Evolutionary conservation across 2,797 vertebrate genomes (phyloP).

Genomic region (Loriculus beryllinus): DNA sequence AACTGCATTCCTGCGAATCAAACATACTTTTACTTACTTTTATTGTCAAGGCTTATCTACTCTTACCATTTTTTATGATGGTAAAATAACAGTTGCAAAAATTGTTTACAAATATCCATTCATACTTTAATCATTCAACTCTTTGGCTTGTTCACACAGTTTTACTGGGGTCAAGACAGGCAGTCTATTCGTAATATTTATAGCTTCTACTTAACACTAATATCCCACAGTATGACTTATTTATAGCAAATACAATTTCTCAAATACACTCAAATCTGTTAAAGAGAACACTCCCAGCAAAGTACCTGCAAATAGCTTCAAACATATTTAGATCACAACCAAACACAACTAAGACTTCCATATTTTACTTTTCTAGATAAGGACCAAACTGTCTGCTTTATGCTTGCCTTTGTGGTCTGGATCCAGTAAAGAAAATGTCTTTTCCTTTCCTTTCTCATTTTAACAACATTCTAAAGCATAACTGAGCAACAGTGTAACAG

Average conservation of each 20-base stretch:
- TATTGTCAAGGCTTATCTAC: neutral
- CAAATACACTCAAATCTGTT: neutral
- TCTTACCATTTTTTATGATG: neutral
- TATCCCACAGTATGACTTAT: neutral
- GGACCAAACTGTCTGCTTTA: neutral
- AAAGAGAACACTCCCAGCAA: neutral
- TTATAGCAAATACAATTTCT: neutral
- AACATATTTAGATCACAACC: neutral
- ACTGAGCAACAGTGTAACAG: neutral
- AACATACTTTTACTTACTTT: neutral
- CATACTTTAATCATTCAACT: neutral
- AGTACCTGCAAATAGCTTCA: neutral
- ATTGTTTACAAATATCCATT: neutral
- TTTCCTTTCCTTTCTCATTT: neutral
- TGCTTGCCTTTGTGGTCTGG: neutral
- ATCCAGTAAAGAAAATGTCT: neutral
- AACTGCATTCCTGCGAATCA: constrained; percentile 82
- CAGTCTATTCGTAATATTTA: neutral
- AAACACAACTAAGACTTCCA: neutral
- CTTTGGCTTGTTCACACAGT: neutral
- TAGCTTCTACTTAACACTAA: neutral
- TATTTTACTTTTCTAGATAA: neutral
- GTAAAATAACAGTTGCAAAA: neutral
- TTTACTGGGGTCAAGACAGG: neutral
- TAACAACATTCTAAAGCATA: neutral